Evolutionary conservation across 2,888 invertebrate genomes (phyloP), one percentile per base, ranked within the genome.

Genomic region (Dicranocentrus wangi): DNA sequence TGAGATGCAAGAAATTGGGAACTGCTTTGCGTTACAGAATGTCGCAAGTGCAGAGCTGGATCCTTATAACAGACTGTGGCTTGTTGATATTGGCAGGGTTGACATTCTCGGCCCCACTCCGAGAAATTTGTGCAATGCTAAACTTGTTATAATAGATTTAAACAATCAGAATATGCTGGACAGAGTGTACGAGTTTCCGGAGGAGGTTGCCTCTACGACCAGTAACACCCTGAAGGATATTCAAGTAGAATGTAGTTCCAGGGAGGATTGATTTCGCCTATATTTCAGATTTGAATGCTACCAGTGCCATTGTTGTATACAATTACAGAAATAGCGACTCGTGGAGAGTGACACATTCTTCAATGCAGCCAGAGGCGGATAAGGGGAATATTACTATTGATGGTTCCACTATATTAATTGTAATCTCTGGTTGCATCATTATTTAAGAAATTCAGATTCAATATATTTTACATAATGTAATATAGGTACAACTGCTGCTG

Each of bases 11-110:
- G 66, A 73, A 32, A 10, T 82, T 15, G 85, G 83, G 25, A 81
- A 94, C 87, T 94, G 94, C 88, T 88, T 89, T 0, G 91, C 93
- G 0, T 89, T 94, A 79, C 94, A 94, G 88, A 93, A 92, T 87
- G 93, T 94, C 27, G 93, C 94, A 88, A 93, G 93, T 85, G 90
- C 94, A 84, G 94, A 94, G 88, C 92, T 94, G 53, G 94, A 94
- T 88, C 90, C 91, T 1, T 90, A 91, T 82, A 43, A 39, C 3
- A 61, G 70, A 91, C 91, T 51, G 90, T 93, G 69, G 93, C 93
- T 92, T 51, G 90, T 93, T 65, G 93, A 93, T 84, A 92, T 92
- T 66, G 94, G 94, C 0, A 90, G 92, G 77, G 90, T 92, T 0
- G 91, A 91, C 5, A 92, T 87, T 13, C 21, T 63, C 0, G 55